A percentile compares a stretch with the other conserved stretches of the same genome.
Evolutionary conservation across 2,888 invertebrate genomes (phyloP).

Genomic region (Drosophila gaucha): DNA sequence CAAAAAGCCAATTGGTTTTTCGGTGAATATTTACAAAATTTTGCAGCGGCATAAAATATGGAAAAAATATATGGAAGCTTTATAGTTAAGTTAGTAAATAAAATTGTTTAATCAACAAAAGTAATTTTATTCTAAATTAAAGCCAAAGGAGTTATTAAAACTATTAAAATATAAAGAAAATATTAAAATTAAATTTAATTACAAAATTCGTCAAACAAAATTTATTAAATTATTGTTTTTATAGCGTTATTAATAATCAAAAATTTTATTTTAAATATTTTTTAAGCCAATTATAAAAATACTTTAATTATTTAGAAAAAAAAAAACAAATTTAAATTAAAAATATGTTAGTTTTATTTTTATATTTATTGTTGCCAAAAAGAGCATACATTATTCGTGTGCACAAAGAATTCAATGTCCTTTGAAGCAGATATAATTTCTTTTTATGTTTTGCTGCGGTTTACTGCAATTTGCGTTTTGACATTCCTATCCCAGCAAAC

Average conservation of each 20-base stretch:
- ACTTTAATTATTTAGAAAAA: neutral
- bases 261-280: no score
- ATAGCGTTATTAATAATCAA: no score
- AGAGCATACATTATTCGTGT: conserved; percentile 24
- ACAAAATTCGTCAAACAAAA: no score
- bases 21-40: neutral
- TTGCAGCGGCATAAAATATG: neutral
- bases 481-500: conserved; percentile 49
- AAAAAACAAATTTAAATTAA: no score
- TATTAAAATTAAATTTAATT: no score
- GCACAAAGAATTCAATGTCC: neutral
- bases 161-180: no score
- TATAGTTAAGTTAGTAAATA: neutral
- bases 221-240: no score
- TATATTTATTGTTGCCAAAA: no score
- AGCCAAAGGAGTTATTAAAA: no score
- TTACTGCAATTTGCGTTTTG: conserved; percentile 67
- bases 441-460: conserved; percentile 43
- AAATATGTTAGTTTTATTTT: no score
- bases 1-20: neutral
- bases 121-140: no score
- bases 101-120: neutral
- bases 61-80: neutral
- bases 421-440: conserved; percentile 16
- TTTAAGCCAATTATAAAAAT: no score